These are phyloP conservation scores for Eupeodes luniger DNA, from an alignment of 2,888 invertebrate species.

Conservation along the genomic window DNA sequence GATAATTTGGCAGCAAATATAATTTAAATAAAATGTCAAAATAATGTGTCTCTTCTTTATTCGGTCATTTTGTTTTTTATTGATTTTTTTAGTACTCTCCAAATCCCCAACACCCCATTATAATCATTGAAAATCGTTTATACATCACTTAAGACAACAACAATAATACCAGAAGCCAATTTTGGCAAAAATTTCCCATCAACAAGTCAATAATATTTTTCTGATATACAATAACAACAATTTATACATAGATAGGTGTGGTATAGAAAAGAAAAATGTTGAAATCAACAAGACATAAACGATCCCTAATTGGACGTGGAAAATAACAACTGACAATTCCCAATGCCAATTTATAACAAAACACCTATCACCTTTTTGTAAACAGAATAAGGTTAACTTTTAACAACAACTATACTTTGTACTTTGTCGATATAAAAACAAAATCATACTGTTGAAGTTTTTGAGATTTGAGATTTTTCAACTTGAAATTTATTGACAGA, in stretches of 20 bases:
- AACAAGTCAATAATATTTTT: slow-evolving; percentile 55
- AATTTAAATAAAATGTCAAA: background rate
- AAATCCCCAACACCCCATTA: slow-evolving; percentile 10
- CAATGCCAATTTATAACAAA: slow-evolving; percentile 47
- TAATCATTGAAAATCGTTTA: background rate
- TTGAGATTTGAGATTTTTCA: slow-evolving; percentile 54
- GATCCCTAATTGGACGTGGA: slow-evolving; percentile 60
- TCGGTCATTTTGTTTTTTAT: background rate
- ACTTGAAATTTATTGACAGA: no score
- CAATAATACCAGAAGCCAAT: slow-evolving; percentile 23
- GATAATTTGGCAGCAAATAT: no score
- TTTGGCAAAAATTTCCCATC: slow-evolving; percentile 55
- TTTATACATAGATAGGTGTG: slow-evolving; percentile 33
- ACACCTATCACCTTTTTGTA: slow-evolving; percentile 23
- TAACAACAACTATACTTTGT: background rate
- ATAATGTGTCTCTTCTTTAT: background rate
- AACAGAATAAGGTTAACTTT: slow-evolving; percentile 22
- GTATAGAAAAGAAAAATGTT: background rate
- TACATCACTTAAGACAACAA: background rate
- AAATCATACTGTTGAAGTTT: slow-evolving; percentile 36
- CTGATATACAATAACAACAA: background rate
- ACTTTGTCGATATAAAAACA: background rate
- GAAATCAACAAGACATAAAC: slow-evolving; percentile 51
- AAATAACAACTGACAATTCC: slow-evolving; percentile 49
- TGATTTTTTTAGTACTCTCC: background rate